Conservation (phyloP, 23 tunicate species). For the Botrylloides violaceus region DNA sequence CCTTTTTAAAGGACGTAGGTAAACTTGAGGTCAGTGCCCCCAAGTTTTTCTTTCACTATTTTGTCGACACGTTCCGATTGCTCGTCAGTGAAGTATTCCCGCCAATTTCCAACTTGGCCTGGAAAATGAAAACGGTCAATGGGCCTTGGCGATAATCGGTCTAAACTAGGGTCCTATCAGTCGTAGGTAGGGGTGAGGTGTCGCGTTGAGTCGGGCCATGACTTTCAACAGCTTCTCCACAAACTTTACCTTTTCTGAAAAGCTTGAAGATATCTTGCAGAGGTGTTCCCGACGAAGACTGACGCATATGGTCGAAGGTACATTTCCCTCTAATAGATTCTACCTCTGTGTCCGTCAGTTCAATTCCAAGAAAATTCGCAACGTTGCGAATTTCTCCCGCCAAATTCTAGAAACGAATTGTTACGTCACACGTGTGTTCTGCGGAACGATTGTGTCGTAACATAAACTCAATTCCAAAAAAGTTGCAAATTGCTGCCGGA, state of each 20-base stretch:
- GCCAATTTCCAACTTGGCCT: slow-evolving; percentile 23
- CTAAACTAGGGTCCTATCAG: too few relatives aligned
- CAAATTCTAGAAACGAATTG: neutral
- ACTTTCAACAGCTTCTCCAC: too few relatives aligned
- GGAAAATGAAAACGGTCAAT: too few relatives aligned
- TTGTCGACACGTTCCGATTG: slow-evolving; percentile 23
- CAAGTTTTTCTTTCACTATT: slow-evolving; percentile 20
- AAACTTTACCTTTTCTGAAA: slow-evolving; percentile 22
- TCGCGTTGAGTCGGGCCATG: too few relatives aligned
- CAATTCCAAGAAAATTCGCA: neutral
- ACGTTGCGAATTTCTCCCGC: slow-evolving; percentile 11
- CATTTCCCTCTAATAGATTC: slow-evolving; percentile 1
- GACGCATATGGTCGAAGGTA: slow-evolving; percentile 10
- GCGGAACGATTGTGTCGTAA: too few relatives aligned
- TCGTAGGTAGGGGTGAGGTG: too few relatives aligned
- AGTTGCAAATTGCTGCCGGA: too few relatives aligned
- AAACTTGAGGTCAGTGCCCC: slow-evolving; percentile 9
- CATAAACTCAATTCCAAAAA: too few relatives aligned
- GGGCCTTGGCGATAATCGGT: too few relatives aligned
- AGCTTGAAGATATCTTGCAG: slow-evolving; percentile 18
- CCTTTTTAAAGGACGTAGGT: slow-evolving; percentile 7
- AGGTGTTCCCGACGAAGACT: slow-evolving; percentile 19
- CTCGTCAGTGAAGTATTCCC: slow-evolving; percentile 15
- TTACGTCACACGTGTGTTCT: too few relatives aligned
- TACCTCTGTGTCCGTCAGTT: slow-evolving; percentile 14